Percentiles rank a stretch among this genome's conserved stretches.
phyloP scores from a whole-genome alignment of 2,797 vertebrate species.

The Neopelma chrysocephalum region DNA sequence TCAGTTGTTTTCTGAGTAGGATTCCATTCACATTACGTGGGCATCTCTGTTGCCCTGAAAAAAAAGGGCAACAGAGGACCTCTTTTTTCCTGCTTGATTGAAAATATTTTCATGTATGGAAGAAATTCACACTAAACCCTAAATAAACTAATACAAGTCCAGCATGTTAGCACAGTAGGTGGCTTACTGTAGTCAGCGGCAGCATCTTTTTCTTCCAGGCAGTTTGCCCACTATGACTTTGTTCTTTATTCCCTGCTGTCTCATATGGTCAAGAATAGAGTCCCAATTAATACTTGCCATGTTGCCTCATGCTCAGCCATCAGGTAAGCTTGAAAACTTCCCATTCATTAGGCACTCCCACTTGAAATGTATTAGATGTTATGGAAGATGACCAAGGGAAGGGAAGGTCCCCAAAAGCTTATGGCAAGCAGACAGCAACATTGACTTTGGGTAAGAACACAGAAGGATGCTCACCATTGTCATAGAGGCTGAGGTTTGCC shows the following conservation, averaged over 20 bases:
- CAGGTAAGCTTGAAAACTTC: background rate
- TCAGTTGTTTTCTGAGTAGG: background rate
- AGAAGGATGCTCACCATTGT: background rate
- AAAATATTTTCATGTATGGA: background rate
- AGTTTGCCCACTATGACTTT: background rate
- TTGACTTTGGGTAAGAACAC: background rate
- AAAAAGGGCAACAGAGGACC: background rate
- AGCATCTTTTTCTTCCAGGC: conserved; percentile 4
- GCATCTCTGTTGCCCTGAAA: background rate
- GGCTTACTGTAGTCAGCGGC: background rate
- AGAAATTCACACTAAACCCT: background rate
- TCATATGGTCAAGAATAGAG: background rate
- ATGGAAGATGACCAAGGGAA: background rate
- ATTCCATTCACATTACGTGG: background rate
- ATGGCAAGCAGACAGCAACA: background rate
- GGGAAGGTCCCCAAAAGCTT: background rate
- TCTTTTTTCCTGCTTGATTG: background rate
- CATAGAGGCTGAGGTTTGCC: background rate
- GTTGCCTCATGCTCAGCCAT: background rate
- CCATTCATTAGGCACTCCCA: background rate
- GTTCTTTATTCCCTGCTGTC: conserved; percentile 24
- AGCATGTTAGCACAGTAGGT: background rate
- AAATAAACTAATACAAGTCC: background rate
- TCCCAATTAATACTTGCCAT: background rate
- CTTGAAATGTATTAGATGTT: background rate